Evolutionary conservation across 2,888 invertebrate genomes (phyloP), one percentile per base, ranked within the genome.

Genomic region (Folsomia manolachei): DNA sequence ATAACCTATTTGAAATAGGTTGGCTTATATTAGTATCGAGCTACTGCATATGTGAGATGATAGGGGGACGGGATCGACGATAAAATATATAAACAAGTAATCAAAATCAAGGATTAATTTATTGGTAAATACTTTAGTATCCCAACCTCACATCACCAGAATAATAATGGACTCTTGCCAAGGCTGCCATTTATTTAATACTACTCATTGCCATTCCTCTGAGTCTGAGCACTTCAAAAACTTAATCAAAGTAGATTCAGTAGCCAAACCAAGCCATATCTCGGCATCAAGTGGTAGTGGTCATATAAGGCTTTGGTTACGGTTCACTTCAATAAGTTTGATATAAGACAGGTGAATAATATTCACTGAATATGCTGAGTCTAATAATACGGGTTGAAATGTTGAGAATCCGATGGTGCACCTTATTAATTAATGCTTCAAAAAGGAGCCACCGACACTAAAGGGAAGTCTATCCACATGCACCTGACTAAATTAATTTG

Each of bases 81-180:
- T n/a, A n/a, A n/a, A n/a, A n/a, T n/a, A n/a, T 51, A 39, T 66
- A 66, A 66, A 52, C 27, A 67, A 67, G 67, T 25, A 67, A 67
- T 67, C 67, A 67, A 56, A 67, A 67, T 67, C 67, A 67, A 67
- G 67, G 67, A 53, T 67, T 67, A 67, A 67, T 67, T 67, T 67
- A 67, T 67, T 67, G 25, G 24, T 24, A 25, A 56, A 67, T 67
- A 39, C 39, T 39, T 39, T 39, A 39, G 7, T 14, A 39, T 9
- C 4, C 7, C 14, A 14, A 39, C 7, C 39, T 39, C 39, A 39
- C 39, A 4, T 39, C 24, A 2, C 14, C 19, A 66, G 66, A 66
- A 66, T 66, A 66, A 66, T 66, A 66, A 66, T 52, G 21, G 39
- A 39, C 39, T 9, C 39, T n/a, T n/a, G 39, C 14, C 39, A 39